Evolutionary conservation across 2,113 vertebrate species (phyloP).

Genomic region (Passer montanus): DNA sequence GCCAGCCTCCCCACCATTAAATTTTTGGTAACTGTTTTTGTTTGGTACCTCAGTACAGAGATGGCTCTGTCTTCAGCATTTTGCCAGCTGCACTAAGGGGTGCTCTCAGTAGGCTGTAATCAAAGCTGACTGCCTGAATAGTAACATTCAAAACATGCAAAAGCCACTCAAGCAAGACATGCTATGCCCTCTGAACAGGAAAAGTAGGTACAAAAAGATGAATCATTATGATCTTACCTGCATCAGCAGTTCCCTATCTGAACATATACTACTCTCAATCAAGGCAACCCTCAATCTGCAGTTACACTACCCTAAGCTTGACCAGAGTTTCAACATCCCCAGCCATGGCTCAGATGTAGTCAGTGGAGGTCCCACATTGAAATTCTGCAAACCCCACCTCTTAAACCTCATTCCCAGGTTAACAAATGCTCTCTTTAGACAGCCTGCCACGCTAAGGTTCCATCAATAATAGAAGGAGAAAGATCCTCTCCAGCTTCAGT

Average conservation of each 20-base stretch:
- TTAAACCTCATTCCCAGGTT: not conserved
- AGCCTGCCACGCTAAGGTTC: not conserved
- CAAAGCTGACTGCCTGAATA: not conserved
- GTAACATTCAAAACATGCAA: not conserved
- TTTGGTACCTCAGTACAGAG: not conserved
- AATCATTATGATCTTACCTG: not conserved
- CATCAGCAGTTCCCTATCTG: not conserved
- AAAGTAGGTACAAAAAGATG: not conserved
- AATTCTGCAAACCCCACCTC: not conserved
- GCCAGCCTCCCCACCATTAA: not conserved
- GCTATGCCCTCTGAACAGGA: not conserved
- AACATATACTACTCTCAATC: not conserved
- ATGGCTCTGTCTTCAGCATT: not conserved
- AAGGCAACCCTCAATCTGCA: not conserved
- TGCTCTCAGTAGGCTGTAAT: not conserved
- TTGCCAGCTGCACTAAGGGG: not conserved
- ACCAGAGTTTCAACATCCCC: not conserved
- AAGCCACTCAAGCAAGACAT: not conserved
- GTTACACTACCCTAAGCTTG: not conserved
- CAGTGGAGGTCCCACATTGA: rapidly evolving
- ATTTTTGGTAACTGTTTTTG: not conserved
- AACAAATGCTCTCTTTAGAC: not conserved
- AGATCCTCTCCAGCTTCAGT: not conserved
- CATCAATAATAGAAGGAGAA: not conserved
- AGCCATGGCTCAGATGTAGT: not conserved